These are phyloP conservation scores for Maconellicoccus hirsutus DNA, from an alignment of 1,140 invertebrate species.

Conservation along the genomic window DNA sequence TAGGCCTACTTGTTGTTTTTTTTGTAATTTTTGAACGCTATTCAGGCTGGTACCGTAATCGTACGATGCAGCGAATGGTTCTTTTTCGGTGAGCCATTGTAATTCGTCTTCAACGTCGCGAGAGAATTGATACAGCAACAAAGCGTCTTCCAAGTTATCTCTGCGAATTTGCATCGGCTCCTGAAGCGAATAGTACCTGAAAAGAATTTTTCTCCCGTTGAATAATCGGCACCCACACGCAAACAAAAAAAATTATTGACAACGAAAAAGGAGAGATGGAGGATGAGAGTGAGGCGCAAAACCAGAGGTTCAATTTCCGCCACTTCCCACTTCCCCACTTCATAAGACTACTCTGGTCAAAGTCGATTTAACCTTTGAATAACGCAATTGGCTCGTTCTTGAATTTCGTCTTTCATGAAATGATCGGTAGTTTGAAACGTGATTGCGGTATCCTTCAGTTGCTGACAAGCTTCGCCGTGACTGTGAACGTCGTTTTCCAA, in stretches of 20 bases:
- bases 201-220: too few species aligned
- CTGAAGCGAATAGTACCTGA: constrained; percentile 65
- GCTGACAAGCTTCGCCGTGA: constrained; percentile 64
- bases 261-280: background rate
- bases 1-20: constrained; percentile 66
- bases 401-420: constrained; percentile 75
- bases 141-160: constrained; percentile 79
- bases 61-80: constrained; percentile 64
- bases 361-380: constrained; percentile 46
- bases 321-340: too few species aligned
- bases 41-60: constrained; percentile 67
- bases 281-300: background rate
- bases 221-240: too few species aligned
- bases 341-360: too few species aligned
- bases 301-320: too few species aligned
- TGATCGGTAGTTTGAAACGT: constrained; percentile 62
- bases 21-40: constrained; percentile 90
- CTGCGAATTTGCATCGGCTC: constrained; percentile 79
- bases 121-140: constrained; percentile 70
- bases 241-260: too few species aligned
- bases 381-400: constrained; percentile 51
- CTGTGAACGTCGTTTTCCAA: constrained; percentile 68
- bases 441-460: constrained; percentile 59
- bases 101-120: constrained; percentile 77
- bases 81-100: constrained; percentile 74